These are phyloP conservation scores for Lasioglossum pauxillum DNA, from an alignment of 2,888 invertebrate species.

Conservation along the genomic window DNA sequence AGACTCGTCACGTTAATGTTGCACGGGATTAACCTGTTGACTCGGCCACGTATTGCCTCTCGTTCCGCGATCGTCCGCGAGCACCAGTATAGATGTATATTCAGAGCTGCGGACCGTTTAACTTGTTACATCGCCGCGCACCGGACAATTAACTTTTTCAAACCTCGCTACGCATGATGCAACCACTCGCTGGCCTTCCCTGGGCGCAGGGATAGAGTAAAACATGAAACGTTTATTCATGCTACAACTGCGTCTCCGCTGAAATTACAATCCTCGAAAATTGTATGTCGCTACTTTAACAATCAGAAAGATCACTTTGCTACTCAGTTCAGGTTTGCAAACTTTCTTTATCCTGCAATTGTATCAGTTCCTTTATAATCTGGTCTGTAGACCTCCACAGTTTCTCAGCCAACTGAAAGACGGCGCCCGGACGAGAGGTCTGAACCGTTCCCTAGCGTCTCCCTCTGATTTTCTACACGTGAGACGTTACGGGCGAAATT, in stretches of 20 bases:
- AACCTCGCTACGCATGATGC: background rate
- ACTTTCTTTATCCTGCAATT: too few species aligned
- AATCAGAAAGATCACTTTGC: too few species aligned
- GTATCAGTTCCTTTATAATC: too few species aligned
- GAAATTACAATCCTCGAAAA: background rate
- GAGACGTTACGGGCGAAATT: too few species aligned
- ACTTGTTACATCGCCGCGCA: slow-evolving; percentile 14
- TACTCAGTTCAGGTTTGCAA: too few species aligned
- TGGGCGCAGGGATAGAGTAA: background rate
- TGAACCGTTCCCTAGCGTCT: too few species aligned
- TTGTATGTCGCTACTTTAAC: background rate
- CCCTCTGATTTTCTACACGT: too few species aligned
- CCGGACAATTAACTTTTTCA: slow-evolving; percentile 31
- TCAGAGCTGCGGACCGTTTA: slow-evolving; percentile 9
- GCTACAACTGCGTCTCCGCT: background rate
- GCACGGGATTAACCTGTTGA: slow-evolving; percentile 49
- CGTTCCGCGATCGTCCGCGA: slow-evolving; percentile 19
- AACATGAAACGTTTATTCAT: background rate
- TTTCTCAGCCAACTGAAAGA: too few species aligned
- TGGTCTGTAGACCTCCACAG: too few species aligned
- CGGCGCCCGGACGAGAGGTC: too few species aligned
- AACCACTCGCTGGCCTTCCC: background rate
- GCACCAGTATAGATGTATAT: slow-evolving; percentile 2
- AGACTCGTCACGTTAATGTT: slow-evolving; percentile 46
- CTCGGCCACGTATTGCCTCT: slow-evolving; percentile 27